Evolutionary conservation across 2,113 vertebrate species (phyloP).

Genomic region (Felis catus): F.catus_Fca126_mat1.0 CM031412.1:145323501-145324000

Average conservation of each 20-base stretch:
- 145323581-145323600: neutral
- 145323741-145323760: constrained; percentile 38
- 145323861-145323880: constrained; percentile 17
- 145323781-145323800: constrained; percentile 5
- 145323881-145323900: neutral
- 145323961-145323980: neutral
- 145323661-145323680: neutral
- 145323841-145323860: neutral
- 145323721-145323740: constrained; percentile 31
- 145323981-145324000: neutral
- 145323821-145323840: constrained; percentile 48
- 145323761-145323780: constrained; percentile 26
- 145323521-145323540: neutral
- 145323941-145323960: neutral
- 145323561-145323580: neutral
- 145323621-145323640: neutral
- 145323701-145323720: constrained; percentile 57
- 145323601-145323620: neutral
- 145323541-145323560: neutral
- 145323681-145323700: neutral
- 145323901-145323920: neutral
- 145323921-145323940: neutral
- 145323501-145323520: neutral
- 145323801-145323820: constrained; percentile 48
- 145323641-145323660: neutral